A percentile compares a stretch with the other conserved stretches of the same genome.
Evolutionary conservation across 2,113 vertebrate species (phyloP).

Genomic region (Perca fluviatilis): DNA sequence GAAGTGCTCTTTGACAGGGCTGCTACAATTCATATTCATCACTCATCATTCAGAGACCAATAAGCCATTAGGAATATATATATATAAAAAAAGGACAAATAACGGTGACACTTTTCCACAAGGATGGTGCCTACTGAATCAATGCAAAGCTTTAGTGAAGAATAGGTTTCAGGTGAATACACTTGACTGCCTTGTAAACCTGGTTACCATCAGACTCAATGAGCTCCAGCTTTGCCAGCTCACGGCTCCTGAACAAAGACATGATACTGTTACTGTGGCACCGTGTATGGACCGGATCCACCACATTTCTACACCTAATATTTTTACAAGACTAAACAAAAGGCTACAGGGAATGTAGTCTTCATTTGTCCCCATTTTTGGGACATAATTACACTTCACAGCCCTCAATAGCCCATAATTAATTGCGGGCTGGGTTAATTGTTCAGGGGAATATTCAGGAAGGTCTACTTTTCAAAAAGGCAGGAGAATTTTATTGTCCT

Average conservation of each 20-base stretch:
- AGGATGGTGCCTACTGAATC: conserved; percentile 10
- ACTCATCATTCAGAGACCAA: background rate
- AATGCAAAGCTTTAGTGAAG: background rate
- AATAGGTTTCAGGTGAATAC: conserved; percentile 18
- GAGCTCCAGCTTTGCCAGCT: conserved; percentile 9
- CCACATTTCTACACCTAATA: background rate
- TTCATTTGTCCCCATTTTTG: background rate
- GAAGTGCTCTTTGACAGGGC: background rate
- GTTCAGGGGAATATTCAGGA: background rate
- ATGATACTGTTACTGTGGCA: background rate
- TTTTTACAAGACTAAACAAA: background rate
- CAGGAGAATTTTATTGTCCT: background rate
- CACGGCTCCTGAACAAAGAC: conserved; percentile 1
- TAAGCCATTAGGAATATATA: background rate
- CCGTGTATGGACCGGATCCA: background rate
- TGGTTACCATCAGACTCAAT: background rate
- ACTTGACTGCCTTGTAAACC: conserved; percentile 9
- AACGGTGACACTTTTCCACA: background rate
- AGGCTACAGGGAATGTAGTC: background rate
- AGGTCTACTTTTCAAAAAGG: background rate
- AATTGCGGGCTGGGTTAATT: background rate
- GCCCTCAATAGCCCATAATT: background rate
- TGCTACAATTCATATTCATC: conserved; percentile 22
- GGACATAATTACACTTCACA: background rate
- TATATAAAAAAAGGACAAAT: background rate